Percentiles rank a stretch among this genome's conserved stretches.
phyloP scores from a whole-genome alignment of 2,113 vertebrate genomes.

The rat (Rattus norvegicus) region GRCr8 NC_086030.1:28495001-28495500 shows the following conservation, averaged over 20 bases:
- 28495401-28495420: background rate
- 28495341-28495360: background rate
- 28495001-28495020: too few relatives aligned
- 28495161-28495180: background rate
- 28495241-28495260: background rate
- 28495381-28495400: background rate
- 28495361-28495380: background rate
- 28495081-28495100: background rate
- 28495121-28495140: background rate
- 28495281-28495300: background rate
- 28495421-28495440: background rate
- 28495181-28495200: background rate
- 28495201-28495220: background rate
- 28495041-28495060: background rate
- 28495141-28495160: background rate
- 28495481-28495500: background rate
- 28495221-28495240: background rate
- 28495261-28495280: background rate
- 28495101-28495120: background rate
- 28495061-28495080: background rate
- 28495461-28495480: background rate
- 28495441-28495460: too few relatives aligned
- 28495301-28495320: background rate
- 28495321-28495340: background rate
- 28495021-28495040: too few relatives aligned